phyloP scores from a whole-genome alignment of 2,888 invertebrate genomes.

The Drosophila merina region DNA sequence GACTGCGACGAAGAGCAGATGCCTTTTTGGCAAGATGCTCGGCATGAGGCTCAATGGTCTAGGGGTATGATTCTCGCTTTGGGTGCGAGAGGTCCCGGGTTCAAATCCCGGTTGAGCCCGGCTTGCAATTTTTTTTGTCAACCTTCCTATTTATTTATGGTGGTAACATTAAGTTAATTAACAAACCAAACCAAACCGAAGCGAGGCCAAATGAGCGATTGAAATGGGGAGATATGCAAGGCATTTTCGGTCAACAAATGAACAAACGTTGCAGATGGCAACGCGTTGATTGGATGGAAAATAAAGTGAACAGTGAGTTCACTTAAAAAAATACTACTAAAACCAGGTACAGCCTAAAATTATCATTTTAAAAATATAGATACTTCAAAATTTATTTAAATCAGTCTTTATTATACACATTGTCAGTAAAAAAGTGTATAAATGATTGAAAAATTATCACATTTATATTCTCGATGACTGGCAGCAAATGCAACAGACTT shows the following conservation, averaged over 20 bases:
- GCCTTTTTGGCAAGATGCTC: background rate
- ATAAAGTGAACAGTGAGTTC: slow-evolving; percentile 19
- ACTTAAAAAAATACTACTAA: background rate
- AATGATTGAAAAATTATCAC: background rate
- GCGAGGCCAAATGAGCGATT: slow-evolving; percentile 58
- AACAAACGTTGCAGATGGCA: slow-evolving; percentile 56
- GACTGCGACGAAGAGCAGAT: slow-evolving; percentile 3
- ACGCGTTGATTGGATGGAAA: slow-evolving; percentile 57
- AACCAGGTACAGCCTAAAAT: background rate
- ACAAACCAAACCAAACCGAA: slow-evolving; percentile 34
- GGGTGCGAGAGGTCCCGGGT: slow-evolving; percentile 84
- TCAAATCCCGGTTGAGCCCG: slow-evolving; percentile 84
- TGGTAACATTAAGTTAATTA: slow-evolving; percentile 56
- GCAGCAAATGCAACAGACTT: slow-evolving; percentile 20
- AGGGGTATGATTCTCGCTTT: slow-evolving; percentile 84
- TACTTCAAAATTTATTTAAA: background rate
- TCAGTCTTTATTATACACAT: background rate
- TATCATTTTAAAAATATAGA: background rate
- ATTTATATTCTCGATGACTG: background rate
- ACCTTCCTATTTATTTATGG: slow-evolving; percentile 30
- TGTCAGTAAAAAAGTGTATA: background rate
- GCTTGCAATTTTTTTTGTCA: slow-evolving; percentile 28
- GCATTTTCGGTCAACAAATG: slow-evolving; percentile 53
- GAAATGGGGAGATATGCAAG: slow-evolving; percentile 57
- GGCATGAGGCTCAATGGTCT: slow-evolving; percentile 83